Base-by-base conservation (phyloP, 64 coral and sea anemone species). In the Stylophora pistillata region DNA sequence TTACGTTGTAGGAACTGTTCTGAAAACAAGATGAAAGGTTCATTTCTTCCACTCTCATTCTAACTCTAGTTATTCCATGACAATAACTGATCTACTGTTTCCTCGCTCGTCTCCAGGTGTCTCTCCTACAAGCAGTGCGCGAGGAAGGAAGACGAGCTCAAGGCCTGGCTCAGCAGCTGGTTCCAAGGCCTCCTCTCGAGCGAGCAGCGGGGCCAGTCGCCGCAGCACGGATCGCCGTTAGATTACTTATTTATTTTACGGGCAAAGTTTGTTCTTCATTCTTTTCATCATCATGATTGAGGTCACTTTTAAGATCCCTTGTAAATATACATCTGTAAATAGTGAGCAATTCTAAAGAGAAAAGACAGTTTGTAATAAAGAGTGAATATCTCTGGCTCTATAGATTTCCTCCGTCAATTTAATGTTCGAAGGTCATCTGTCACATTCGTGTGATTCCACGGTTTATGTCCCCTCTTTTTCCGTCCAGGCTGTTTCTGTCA, bases 151-250 rank as follows among this genome's bases (percentile, higher is more conserved):
- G 55, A 72, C 68, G 30, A 84, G 86, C 58, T 89, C 93, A 11
- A 78, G 93, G 76, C 82, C 89, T 53, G 89, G 85, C 52, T 91
- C 89, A 7, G 33, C 90, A 9, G 86, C 90, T 80, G 78, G 78
- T 25, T 95, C 94, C 54, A 86, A 87, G 58, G 86, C 89, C 66
- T 95, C 94, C 28, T 95, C 94, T 21, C 86, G 94, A 86, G 78
- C 86, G 15, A 86, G 94, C n/a, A 95, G 94, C 65, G 63, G 86
- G 13, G 68, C 77, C 28, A 95, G 94, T 86, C 89, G 87, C 14
- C 86, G 94, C 78, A 95, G 93, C 71, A 62, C 68, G 9, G 89
- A 90, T 2, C 64, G 54, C 32, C 89, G 89, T 90, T 90, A 74
- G 73, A 15, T 72, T 32, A 30, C 12, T 21, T 9, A 25, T 26